Conservation (phyloP, 2,113 vertebrate genomes). For the Alectura lathami region DNA sequence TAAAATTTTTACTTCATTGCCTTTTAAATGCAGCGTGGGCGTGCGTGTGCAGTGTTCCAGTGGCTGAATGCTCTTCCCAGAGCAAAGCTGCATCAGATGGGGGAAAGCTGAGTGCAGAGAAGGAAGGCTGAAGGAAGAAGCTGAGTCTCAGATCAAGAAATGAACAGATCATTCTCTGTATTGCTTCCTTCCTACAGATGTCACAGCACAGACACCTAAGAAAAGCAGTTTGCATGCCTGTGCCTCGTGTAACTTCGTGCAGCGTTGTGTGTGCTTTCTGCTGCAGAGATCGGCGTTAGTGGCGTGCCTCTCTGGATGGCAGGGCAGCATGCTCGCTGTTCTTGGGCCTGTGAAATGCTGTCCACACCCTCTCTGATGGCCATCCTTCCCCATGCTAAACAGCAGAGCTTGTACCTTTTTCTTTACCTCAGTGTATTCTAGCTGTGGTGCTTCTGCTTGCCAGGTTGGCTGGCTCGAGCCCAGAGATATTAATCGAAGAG, state of each 20-base stretch:
- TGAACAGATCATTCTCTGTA: neutral
- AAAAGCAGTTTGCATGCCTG: neutral
- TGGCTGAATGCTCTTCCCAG: neutral
- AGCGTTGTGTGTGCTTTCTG: neutral
- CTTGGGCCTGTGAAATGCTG: neutral
- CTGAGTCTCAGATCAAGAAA: neutral
- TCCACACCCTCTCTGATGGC: fast-evolving
- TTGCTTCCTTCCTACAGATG: neutral
- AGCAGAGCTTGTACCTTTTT: neutral
- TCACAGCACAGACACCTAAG: neutral
- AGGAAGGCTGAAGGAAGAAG: neutral
- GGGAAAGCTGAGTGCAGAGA: neutral
- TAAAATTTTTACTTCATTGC: neutral
- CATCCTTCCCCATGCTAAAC: neutral
- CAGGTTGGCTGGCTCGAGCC: conserved; percentile 7
- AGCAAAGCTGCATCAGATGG: neutral
- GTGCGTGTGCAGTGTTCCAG: neutral
- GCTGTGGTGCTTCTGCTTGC: conserved; percentile 30
- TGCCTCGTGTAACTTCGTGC: neutral
- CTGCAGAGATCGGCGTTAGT: neutral
- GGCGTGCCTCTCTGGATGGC: neutral
- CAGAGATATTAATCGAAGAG: neutral
- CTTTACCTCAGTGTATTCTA: neutral
- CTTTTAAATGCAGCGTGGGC: neutral
- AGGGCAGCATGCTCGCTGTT: neutral